Percentiles rank a stretch among this genome's conserved stretches.
phyloP scores from a whole-genome alignment of 2,888 invertebrate species.

The Calliopum simillimum region DNA sequence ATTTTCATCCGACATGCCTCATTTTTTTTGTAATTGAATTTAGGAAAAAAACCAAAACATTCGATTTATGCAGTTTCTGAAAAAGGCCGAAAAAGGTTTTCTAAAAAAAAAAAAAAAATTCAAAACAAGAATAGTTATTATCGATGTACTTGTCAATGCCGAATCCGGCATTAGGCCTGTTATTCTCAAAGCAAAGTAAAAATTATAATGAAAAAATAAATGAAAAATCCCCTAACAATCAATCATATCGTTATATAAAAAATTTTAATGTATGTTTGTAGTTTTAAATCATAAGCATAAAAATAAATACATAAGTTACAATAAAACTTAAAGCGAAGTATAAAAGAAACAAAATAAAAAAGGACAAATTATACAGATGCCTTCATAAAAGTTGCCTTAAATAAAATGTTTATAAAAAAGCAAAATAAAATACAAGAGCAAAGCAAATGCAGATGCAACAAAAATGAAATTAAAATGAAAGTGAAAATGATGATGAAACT shows the following conservation, averaged over 20 bases:
- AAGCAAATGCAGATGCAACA: conserved; percentile 36
- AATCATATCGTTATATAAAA: conserved; percentile 21
- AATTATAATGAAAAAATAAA: no score
- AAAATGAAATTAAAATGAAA: background rate
- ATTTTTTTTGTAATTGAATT: no score
- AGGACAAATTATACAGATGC: conserved; percentile 59
- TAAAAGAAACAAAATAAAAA: conserved; percentile 40
- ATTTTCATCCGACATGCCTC: no score
- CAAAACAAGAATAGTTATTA: no score
- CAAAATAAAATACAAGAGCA: conserved; percentile 42
- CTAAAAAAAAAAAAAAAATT: no score
- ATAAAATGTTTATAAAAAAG: conserved; percentile 42
- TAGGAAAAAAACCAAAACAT: no score
- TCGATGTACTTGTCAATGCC: no score
- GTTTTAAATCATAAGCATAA: background rate
- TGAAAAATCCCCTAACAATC: background rate
- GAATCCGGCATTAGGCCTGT: no score
- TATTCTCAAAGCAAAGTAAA: no score
- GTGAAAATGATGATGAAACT: background rate
- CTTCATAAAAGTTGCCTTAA: conserved; percentile 67
- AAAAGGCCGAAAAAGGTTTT: no score
- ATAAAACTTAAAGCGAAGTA: conserved; percentile 27
- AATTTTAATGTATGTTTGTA: background rate
- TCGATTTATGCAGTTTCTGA: no score
- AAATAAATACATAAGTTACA: conserved; percentile 8